Evolutionary conservation across 2,888 invertebrate genomes (phyloP).

Genomic region (Spilosoma lubricipeda): DNA sequence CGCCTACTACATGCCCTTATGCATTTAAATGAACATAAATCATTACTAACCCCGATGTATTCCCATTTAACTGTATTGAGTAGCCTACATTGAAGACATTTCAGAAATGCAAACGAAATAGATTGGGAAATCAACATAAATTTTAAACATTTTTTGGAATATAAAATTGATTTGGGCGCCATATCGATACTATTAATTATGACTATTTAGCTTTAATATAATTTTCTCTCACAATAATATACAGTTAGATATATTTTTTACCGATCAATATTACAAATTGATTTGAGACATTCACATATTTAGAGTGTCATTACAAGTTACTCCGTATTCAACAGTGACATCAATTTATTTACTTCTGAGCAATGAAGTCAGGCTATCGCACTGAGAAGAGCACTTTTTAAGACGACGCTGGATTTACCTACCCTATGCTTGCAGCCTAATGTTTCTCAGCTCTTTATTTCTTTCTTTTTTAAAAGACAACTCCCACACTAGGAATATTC

Average conservation of each 20-base stretch:
- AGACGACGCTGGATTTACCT: background rate
- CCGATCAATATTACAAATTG: no score
- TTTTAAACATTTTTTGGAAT: background rate
- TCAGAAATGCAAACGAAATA: conserved; percentile 19
- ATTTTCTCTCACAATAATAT: no score
- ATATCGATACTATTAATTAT: background rate
- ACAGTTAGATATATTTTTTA: no score
- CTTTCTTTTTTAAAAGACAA: no score
- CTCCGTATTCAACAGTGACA: background rate
- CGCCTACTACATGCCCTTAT: conserved; percentile 59
- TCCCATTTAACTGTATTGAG: conserved; percentile 40
- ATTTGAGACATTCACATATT: background rate
- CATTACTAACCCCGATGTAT: conserved; percentile 53
- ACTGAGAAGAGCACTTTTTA: background rate
- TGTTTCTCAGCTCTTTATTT: background rate
- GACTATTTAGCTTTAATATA: background rate
- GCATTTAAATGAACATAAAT: conserved; percentile 76
- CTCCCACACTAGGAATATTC: no score
- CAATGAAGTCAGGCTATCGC: background rate
- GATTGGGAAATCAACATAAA: background rate
- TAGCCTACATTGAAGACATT: conserved; percentile 29
- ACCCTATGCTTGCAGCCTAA: background rate
- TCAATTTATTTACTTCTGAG: background rate
- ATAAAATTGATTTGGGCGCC: background rate
- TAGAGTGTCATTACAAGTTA: background rate